Conservation (phyloP, 1,140 invertebrate genomes). For the Drosophila pseudoobscura region DNA sequence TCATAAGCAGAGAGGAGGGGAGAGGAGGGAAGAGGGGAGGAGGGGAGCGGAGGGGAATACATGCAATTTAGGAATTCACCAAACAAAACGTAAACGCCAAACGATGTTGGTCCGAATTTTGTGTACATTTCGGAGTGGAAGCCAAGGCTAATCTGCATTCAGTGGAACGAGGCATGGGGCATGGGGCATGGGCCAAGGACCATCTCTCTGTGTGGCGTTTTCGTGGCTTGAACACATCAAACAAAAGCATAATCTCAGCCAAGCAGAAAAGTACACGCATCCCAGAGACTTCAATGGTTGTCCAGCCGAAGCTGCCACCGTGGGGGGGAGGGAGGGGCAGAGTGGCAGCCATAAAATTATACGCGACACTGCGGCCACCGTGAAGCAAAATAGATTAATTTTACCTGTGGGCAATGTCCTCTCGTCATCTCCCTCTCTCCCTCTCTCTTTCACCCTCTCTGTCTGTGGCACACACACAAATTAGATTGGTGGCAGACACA, state of each 20-base stretch:
- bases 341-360: constrained; percentile 64
- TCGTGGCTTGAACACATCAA: constrained; percentile 72
- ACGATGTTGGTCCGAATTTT: constrained; percentile 32
- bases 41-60: constrained; percentile 18
- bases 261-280: constrained; percentile 72
- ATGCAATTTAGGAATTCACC: constrained; percentile 69
- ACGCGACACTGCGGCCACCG: constrained; percentile 76
- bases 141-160: constrained; percentile 58
- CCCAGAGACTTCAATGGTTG: neutral
- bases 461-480: constrained; percentile 46
- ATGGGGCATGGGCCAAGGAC: constrained; percentile 17
- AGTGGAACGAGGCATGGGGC: constrained; percentile 17
- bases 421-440: constrained; percentile 11
- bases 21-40: no score
- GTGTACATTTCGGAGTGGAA: constrained; percentile 34
- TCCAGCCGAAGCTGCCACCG: neutral
- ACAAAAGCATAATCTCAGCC: constrained; percentile 75
- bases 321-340: neutral
- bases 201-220: constrained; percentile 27
- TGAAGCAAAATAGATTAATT: constrained; percentile 80
- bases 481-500: constrained; percentile 66
- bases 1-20: neutral
- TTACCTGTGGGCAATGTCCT: constrained; percentile 72
- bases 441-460: neutral
- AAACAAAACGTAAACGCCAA: constrained; percentile 48